Conservation (phyloP, 23 tunicate genomes). For the Trididemnum clinides region DNA sequence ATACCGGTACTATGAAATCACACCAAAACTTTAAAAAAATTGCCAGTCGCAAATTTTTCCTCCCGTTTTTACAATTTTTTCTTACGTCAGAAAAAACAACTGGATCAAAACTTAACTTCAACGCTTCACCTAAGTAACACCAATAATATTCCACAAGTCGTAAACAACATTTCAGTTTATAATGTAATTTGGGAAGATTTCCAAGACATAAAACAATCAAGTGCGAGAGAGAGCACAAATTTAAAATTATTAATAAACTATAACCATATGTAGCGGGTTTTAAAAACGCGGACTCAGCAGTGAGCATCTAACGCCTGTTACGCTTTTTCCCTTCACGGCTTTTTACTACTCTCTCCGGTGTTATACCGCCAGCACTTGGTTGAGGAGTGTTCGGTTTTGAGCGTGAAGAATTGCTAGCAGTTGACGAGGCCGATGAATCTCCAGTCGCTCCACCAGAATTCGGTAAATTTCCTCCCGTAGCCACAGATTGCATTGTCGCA, state of each 20-base stretch:
- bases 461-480: background rate
- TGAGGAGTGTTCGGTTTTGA: constrained; percentile 75
- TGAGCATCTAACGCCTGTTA: constrained; percentile 17
- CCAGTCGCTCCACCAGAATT: constrained; percentile 30
- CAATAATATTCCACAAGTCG: too few relatives aligned
- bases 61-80: too few relatives aligned
- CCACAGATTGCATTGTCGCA: background rate
- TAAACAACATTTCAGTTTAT: too few relatives aligned
- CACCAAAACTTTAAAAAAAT: too few relatives aligned
- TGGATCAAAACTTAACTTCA: too few relatives aligned
- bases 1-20: too few relatives aligned
- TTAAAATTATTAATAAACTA: constrained; percentile 10
- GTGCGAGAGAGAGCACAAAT: background rate
- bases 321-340: constrained; percentile 26
- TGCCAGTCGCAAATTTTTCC: too few relatives aligned
- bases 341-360: constrained; percentile 63
- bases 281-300: too few relatives aligned
- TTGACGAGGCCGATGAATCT: constrained; percentile 41
- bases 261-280: background rate
- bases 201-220: background rate
- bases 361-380: constrained; percentile 60
- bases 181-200: too few relatives aligned
- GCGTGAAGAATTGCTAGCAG: constrained; percentile 41
- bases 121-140: too few relatives aligned
- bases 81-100: too few relatives aligned